Evolutionary conservation across 2,113 vertebrate genomes (phyloP), one percentile per base, ranked within the genome.

Genomic region (Brevimyrus niger): DNA sequence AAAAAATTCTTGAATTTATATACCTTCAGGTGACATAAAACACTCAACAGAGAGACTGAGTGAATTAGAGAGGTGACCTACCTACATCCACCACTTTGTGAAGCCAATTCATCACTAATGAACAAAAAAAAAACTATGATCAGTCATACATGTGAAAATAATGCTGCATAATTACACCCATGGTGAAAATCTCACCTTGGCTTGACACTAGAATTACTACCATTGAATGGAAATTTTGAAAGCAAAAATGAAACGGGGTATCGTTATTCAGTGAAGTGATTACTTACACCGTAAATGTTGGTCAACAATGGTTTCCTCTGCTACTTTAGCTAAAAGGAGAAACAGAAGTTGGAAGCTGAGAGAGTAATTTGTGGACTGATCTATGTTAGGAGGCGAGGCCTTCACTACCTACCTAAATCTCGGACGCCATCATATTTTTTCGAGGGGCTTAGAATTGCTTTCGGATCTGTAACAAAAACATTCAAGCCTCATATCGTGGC

Each of bases 401-500:
- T 82, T n/a, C 76, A 55, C 31, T 55, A 47, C 53, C 35, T 53
- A 89, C 88, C 88, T 44, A 89, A 80, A 85, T 89, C 50, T 38
- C 55, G 19, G 13, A 46, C 19, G 10, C 8, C 51, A 58, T 84
- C n/a, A 2, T 2, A 47, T 44, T 89, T 84, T 47, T 53, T 89
- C 13, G 87, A 65, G 88, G 80, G 38, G 35, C 51, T 89, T 89
- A 89, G 51, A 27, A 89, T 61, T 38, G 38, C 76, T 9, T 21
- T 80, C 44, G 80, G 88, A 89, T 89, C 88, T 89, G 88, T 50
- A 85, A 89, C 15, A 21, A 3, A 82, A 82, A 9, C 44, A 88
- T 15, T 13, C 47, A 19, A 31, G 27, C 11, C n/a, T 31, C 48
- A 38, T 76, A 93, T 19, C 47, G 96, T 96, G 91, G 94, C 95